Conservation (phyloP, 2,888 invertebrate species). For the Pocota personata region DNA sequence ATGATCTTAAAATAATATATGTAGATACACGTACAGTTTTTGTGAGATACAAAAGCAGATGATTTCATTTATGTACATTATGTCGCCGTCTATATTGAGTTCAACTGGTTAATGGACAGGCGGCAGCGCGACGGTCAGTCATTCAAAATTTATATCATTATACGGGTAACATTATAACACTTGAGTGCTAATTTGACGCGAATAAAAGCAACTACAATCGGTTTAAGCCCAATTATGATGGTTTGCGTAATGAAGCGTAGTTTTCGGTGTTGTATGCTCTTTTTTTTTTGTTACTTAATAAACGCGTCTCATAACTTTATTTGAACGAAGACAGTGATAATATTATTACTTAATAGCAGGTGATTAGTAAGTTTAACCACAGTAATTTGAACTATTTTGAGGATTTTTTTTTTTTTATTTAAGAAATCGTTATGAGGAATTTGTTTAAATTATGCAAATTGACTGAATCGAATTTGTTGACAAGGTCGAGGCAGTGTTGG, state of each 20-base stretch:
- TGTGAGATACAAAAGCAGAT: background rate
- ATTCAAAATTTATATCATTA: background rate
- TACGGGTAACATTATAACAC: slow-evolving; percentile 23
- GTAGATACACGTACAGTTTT: no score
- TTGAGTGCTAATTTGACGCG: slow-evolving; percentile 43
- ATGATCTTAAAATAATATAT: no score
- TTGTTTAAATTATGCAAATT: background rate
- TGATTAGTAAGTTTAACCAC: slow-evolving; percentile 32
- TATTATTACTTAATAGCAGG: slow-evolving; percentile 18
- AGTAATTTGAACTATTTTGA: slow-evolving; percentile 1
- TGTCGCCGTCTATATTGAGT: background rate
- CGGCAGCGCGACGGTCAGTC: background rate
- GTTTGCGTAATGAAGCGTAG: slow-evolving; percentile 38
- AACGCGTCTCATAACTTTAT: slow-evolving; percentile 40
- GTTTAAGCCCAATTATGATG: slow-evolving; percentile 41
- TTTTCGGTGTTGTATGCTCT: background rate
- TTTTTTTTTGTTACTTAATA: slow-evolving; percentile 33
- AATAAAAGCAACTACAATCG: slow-evolving; percentile 25
- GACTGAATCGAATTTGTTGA: background rate
- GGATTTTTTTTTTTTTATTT: background rate
- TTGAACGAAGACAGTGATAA: slow-evolving; percentile 4
- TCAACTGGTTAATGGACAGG: slow-evolving; percentile 5
- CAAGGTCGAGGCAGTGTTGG: slow-evolving; percentile 13
- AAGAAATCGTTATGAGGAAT: background rate
- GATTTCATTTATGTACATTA: background rate